Percentiles rank a stretch among this genome's conserved stretches.
These are phyloP conservation scores for Barnardius zonarius DNA, from an alignment of 2,113 vertebrate species.

Conservation along the genomic window DNA sequence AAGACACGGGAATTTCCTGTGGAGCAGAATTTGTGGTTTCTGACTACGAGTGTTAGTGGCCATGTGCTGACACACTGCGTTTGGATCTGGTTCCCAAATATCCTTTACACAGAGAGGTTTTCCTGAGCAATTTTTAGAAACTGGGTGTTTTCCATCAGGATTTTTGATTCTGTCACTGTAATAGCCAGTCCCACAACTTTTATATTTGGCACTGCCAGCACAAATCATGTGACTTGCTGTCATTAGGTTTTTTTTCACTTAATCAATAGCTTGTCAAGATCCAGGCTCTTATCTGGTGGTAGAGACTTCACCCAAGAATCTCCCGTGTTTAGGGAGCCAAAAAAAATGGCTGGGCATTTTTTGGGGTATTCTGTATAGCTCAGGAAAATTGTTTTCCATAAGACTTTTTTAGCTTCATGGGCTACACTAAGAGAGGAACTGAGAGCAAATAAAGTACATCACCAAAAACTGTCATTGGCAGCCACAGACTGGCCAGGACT, in stretches of 20 bases:
- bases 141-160: not conserved
- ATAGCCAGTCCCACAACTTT: not conserved
- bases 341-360: not conserved
- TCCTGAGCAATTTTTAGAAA: not conserved
- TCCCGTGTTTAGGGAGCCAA: not conserved
- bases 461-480: not conserved
- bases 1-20: not conserved
- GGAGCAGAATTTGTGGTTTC: not conserved
- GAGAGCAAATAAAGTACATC: not conserved
- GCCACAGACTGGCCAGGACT: not conserved
- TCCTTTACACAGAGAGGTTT: not conserved
- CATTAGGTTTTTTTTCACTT: not conserved
- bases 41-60: not conserved
- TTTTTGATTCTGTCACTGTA: not conserved
- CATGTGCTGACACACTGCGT: not conserved
- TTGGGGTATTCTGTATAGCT: not conserved
- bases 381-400: not conserved
- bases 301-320: not conserved
- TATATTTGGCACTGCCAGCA: not conserved
- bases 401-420: not conserved
- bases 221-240: not conserved
- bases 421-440: not conserved
- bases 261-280: not conserved
- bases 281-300: not conserved
- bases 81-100: not conserved